phyloP scores from a whole-genome alignment of 1,140 invertebrate species.

The Zaprionus kolodkinae region DNA sequence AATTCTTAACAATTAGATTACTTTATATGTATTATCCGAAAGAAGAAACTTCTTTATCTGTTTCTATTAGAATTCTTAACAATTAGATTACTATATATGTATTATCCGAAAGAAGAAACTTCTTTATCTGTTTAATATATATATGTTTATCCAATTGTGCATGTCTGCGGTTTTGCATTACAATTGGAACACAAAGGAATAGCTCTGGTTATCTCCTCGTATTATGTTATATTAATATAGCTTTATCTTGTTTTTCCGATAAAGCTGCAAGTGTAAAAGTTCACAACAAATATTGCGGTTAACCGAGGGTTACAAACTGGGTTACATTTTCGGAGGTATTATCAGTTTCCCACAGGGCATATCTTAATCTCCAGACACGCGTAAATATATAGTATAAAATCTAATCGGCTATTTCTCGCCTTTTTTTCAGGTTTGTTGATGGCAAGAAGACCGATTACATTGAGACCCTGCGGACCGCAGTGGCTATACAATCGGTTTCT shows the following conservation, averaged over 20 bases:
- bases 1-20: background rate
- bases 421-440: constrained; percentile 59
- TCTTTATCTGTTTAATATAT: background rate
- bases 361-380: constrained; percentile 19
- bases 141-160: background rate
- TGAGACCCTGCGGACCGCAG: constrained; percentile 91
- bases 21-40: background rate
- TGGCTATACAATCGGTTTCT: constrained; percentile 98
- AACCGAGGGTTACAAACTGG: background rate
- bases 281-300: background rate
- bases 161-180: constrained; percentile 2
- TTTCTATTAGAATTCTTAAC: background rate
- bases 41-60: background rate
- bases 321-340: background rate
- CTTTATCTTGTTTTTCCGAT: background rate
- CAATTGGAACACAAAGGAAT: constrained; percentile 1
- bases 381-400: constrained; percentile 22
- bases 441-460: constrained; percentile 87
- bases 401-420: constrained; percentile 40
- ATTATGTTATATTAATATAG: background rate
- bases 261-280: background rate
- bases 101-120: too few species aligned
- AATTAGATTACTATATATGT: background rate
- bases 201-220: background rate
- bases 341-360: constrained; percentile 3